Evolutionary conservation across 2,888 invertebrate genomes (phyloP), one percentile per base, ranked within the genome.

Genomic region (Rotaria sp.): DNA sequence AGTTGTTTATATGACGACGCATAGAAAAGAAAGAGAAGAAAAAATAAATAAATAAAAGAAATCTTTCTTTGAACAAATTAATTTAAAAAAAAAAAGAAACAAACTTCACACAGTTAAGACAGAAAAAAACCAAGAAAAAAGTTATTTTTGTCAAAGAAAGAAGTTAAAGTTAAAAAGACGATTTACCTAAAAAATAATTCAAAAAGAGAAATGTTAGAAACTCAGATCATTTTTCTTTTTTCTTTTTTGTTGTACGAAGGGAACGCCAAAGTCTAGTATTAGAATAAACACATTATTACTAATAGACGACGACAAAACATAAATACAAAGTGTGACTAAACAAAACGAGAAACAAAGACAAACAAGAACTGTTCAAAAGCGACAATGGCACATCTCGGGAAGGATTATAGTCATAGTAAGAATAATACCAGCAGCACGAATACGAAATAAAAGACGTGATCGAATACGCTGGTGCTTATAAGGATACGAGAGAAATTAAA

Each of bases 321-420:
- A 18, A 7, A 67, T 21, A 67, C 30, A 13, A 38, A 67, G 35
- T 67, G 35, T 67, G 67, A 67, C 67, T 67, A 67, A 67, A 35
- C 35, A 5, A 67, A 35, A 35, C 11, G 13, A 35, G 18, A 67
- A 67, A 35, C 67, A 35, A 38, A 59, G 26, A 35, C 1, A 35
- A 67, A 67, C 67, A 67, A 67, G 15, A 67, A 67, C 67, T 67
- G 67, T 67, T 67, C 67, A 35, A 38, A 67, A 67, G 67, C 35
- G 7, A 26, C 21, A 35, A 35, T 67, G 67, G 67, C 15, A 67
- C 38, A 67, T 15, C 35, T 35, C 21, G 30, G 35, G 35, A 5
- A 67, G 67, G 67, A 67, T 67, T 67, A 35, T 1, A 67, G 21
- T 67, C 21, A 35, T 18, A 38, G 5, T 35, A 18, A 67, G 35